phyloP scores from a whole-genome alignment of 2,888 invertebrate species.

The Ferrisia virgata region DNA sequence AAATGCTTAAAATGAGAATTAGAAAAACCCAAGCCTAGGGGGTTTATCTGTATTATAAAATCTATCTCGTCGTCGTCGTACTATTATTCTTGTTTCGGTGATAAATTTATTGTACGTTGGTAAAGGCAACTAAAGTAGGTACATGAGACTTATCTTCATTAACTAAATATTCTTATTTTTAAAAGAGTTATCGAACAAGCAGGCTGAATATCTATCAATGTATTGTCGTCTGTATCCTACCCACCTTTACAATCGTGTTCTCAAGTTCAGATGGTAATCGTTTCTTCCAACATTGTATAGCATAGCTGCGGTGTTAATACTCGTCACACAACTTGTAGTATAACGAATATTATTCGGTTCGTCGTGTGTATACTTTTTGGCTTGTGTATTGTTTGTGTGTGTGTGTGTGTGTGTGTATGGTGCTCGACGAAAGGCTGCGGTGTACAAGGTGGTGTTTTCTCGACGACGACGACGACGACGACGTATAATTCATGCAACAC shows the following conservation, averaged over 20 bases:
- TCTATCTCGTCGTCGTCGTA: not conserved
- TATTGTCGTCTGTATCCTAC: too few relatives aligned
- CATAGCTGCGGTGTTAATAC: not conserved
- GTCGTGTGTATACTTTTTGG: not conserved
- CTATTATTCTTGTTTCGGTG: not conserved
- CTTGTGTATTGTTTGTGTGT: not conserved
- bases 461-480: not conserved
- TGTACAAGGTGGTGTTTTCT: not conserved
- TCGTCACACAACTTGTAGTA: not conserved
- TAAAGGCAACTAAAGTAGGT: too few relatives aligned
- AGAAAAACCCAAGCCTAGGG: not conserved
- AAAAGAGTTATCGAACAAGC: too few relatives aligned
- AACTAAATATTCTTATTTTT: too few relatives aligned
- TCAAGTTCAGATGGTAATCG: not conserved
- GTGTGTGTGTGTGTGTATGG: too few relatives aligned
- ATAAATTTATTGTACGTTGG: too few relatives aligned
- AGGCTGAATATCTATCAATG: too few relatives aligned
- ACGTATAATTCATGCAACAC: not conserved
- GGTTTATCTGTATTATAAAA: not conserved
- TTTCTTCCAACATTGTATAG: not conserved
- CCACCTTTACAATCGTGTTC: too few relatives aligned
- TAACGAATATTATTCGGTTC: not conserved
- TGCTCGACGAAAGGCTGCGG: not conserved
- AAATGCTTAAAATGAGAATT: not conserved
- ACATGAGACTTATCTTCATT: too few relatives aligned